Evolutionary conservation across 2,797 vertebrate species (phyloP), one percentile per base, ranked within the genome.

Genomic region (Spheniscus humboldti): DNA sequence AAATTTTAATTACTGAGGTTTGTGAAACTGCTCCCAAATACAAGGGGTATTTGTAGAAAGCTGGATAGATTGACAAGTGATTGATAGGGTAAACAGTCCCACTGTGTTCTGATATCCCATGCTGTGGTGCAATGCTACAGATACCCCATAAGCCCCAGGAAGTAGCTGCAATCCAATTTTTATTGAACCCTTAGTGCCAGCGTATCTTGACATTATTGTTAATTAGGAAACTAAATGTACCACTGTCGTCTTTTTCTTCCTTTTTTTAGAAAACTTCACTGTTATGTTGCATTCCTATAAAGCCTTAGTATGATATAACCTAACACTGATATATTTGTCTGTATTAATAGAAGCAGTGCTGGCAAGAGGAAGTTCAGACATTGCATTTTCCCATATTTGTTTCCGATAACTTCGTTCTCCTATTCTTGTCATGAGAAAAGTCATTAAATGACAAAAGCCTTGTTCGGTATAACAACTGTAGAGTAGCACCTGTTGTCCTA

Each of bases 1-100:
- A 97, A 97, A 64, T 87, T 97, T 95, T 97, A 97, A 97, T 98
- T 96, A 97, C 93, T 88, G 45, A 47, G 16, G 67, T 95, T 92
- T 92, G 86, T 94, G 82, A 97, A 96, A 94, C 86, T 56, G 72
- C 90, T 96, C 90, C 73, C 45, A 91, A 93, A 93, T 96, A 96
- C 83, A 96, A 90, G 96, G 63, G 31, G 30, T 97, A 77, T 98
- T 98, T 98, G 98, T 95, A 95, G 88, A 97, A 96, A 92, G 69
- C 88, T 88, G 55, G 69, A 33, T 91, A 90, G 96, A 97, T 43
- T 98, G 98, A 98, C 97, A 97, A 87, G 72, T 98, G 98, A 98
- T 94, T 98, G 98, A 95, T 97, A 96, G 69, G 68, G 96, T 98
- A 98, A 98, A 98, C 97, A 98, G 80, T 96, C 96, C 86, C 63